Conservation (phyloP, 2,888 invertebrate genomes). For the Cephus nigrinus region DNA sequence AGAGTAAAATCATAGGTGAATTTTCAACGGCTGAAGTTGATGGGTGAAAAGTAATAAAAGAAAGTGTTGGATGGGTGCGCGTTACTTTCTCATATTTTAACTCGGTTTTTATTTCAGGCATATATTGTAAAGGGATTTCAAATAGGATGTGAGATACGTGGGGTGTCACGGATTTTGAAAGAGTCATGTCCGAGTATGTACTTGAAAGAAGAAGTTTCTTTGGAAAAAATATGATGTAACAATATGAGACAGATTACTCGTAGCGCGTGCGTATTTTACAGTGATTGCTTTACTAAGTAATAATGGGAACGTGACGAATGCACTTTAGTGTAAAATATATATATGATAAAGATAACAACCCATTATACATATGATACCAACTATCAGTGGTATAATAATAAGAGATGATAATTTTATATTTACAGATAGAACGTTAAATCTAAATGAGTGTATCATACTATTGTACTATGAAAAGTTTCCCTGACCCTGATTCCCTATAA, state of each 20-base stretch:
- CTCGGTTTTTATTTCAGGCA: neutral
- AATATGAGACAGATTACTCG: conserved; percentile 17
- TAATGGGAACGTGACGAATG: conserved; percentile 32
- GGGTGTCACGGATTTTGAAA: neutral
- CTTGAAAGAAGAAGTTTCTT: neutral
- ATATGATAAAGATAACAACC: conserved; percentile 23
- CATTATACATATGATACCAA: conserved; percentile 39
- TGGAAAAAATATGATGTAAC: neutral
- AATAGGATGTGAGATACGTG: neutral
- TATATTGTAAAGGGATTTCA: neutral
- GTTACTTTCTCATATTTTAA: neutral
- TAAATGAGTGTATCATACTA: conserved; percentile 54
- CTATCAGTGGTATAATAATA: conserved; percentile 59
- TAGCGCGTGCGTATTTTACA: conserved; percentile 28
- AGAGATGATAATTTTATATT: conserved; percentile 66
- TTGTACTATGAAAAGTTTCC: conserved; percentile 49
- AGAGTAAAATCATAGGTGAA: neutral
- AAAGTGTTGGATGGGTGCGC: neutral
- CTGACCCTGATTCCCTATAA: conserved; percentile 39
- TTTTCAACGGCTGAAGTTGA: neutral
- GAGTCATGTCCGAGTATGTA: neutral
- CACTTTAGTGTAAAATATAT: conserved; percentile 41
- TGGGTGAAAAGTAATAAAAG: neutral
- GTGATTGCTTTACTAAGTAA: conserved; percentile 29
- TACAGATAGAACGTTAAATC: conserved; percentile 51